These are phyloP conservation scores for Brotogeris chrysoptera DNA, from an alignment of 2,797 vertebrate genomes.

Conservation along the genomic window DNA sequence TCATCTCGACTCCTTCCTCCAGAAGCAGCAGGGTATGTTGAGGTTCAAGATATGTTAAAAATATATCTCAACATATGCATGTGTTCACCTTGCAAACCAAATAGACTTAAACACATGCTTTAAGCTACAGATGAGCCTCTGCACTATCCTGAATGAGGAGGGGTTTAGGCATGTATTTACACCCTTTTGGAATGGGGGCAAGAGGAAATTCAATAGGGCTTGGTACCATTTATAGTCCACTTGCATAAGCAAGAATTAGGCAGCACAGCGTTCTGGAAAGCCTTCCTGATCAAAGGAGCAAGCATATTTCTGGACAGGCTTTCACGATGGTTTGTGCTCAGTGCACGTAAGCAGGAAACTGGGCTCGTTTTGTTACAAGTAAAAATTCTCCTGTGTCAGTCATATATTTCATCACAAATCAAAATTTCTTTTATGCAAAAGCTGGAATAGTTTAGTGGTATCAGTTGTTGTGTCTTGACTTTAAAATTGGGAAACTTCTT, in stretches of 20 bases:
- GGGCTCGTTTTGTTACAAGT: neutral
- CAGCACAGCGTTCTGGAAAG: neutral
- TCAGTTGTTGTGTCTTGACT: neutral
- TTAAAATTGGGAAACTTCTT: neutral
- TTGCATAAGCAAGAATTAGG: neutral
- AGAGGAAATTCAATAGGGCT: neutral
- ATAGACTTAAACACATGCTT: neutral
- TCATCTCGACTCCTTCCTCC: neutral
- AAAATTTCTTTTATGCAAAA: neutral
- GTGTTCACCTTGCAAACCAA: neutral
- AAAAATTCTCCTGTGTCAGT: neutral
- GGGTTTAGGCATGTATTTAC: neutral
- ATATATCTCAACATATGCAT: neutral
- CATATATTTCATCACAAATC: neutral
- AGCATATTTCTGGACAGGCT: neutral
- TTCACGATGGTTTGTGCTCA: rapidly evolving
- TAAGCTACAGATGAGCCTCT: neutral
- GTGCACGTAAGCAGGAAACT: neutral
- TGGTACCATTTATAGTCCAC: neutral
- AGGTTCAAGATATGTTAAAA: neutral
- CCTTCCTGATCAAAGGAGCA: neutral
- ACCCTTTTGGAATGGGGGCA: neutral
- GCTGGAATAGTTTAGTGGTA: neutral
- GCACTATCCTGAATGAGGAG: neutral
- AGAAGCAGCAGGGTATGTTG: rapidly evolving